phyloP scores from a whole-genome alignment of 2,113 vertebrate species.

The Rattus norvegicus region DNA sequence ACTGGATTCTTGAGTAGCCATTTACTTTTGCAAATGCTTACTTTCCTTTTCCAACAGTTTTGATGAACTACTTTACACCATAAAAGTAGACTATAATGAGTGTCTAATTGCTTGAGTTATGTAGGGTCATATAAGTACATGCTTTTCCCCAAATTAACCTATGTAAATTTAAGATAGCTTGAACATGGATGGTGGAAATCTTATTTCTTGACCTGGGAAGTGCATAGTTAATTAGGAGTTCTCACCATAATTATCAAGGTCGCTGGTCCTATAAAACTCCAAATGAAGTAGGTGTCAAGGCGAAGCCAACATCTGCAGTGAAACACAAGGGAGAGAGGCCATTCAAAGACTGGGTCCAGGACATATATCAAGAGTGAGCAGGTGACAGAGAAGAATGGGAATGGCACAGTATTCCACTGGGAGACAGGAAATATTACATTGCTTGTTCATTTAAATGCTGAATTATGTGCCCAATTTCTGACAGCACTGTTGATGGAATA shows the following conservation, averaged over 20 bases:
- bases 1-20: accelerated
- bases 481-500: conserved; percentile 90
- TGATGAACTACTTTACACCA: conserved; percentile 76
- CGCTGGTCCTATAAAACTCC: conserved; percentile 99
- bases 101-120: conserved; percentile 82
- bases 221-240: conserved; percentile 91
- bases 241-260: conserved; percentile 99
- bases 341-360: conserved; percentile 85
- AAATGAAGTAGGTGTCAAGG: conserved; percentile 99
- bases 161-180: conserved; percentile 83
- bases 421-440: conserved; percentile 90
- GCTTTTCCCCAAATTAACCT: conserved; percentile 84
- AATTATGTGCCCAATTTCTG: conserved; percentile 89
- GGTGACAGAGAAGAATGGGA: conserved; percentile 90
- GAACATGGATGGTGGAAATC: conserved; percentile 83
- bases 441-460: conserved; percentile 91
- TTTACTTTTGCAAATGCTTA: background rate
- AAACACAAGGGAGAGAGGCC: conserved; percentile 85
- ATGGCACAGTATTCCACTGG: conserved; percentile 84
- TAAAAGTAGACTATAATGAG: conserved; percentile 73
- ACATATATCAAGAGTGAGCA: conserved; percentile 87
- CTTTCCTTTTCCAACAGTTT: conserved; percentile 20
- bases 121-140: conserved; percentile 84
- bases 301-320: conserved; percentile 98
- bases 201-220: conserved; percentile 89